Evolutionary conservation across 2,888 invertebrate species (phyloP).

Genomic region (Synanthedon myopaeformis): DNA sequence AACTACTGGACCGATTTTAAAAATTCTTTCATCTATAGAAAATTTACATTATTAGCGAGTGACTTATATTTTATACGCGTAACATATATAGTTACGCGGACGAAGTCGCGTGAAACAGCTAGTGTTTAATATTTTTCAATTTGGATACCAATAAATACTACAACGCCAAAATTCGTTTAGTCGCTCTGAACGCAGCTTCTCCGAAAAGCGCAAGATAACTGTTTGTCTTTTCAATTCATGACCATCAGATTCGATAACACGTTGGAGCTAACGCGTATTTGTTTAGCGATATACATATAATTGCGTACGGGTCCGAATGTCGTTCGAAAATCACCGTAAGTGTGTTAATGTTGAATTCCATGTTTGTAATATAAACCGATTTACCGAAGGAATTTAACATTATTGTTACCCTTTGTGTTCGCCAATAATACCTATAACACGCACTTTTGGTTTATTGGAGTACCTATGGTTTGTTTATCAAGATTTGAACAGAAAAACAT

Average conservation of each 20-base stretch:
- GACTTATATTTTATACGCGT: no score
- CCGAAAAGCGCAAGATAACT: constrained; percentile 41
- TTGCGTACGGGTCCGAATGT: constrained; percentile 37
- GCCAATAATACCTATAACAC: no score
- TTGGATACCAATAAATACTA: neutral
- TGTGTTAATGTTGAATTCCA: neutral
- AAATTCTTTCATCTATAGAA: no score
- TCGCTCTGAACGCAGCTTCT: constrained; percentile 25
- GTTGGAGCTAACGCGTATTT: constrained; percentile 41
- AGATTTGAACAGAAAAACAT: no score
- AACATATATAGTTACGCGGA: no score
- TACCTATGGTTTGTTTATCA: no score
- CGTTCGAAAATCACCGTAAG: constrained; percentile 7
- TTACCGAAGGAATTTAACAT: neutral
- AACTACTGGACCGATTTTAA: no score
- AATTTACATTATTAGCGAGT: no score
- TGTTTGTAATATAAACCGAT: neutral
- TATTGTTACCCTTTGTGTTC: no score
- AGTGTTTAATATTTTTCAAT: no score
- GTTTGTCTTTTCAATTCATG: constrained; percentile 49
- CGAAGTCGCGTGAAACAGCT: no score
- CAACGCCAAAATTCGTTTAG: neutral
- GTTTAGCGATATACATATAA: constrained; percentile 59
- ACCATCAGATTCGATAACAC: constrained; percentile 35
- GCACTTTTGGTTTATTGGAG: no score